Base-by-base conservation (phyloP, 2,888 invertebrate species). In the Bembecia ichneumoniformis region DNA sequence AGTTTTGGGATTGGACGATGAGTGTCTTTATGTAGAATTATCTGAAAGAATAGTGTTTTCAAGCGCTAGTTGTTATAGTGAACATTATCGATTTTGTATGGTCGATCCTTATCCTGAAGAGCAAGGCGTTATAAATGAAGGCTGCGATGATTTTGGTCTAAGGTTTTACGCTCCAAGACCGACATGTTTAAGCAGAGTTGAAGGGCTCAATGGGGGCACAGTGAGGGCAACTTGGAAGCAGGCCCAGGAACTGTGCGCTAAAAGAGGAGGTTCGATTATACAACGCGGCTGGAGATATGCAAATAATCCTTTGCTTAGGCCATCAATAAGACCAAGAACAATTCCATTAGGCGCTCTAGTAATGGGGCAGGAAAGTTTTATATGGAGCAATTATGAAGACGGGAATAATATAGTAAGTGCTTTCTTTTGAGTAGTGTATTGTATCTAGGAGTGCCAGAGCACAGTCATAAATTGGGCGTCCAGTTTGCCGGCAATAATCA, bases 231-330 rank as follows among this genome's bases (percentile, higher is more conserved):
- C 74, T 1, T 87, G 86, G 86, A 54, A 52, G 4, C 81, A 81
- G 52, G 72, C 84, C 0, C 63, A 68, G 46, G 67, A 74, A 3
- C 52, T 77, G 15, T 87, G 86, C 58, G 57, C 58, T 3, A 71
- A 65, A 28, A 62, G 63, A 49, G 72, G 71, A 1, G 80, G 76
- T 0, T 68, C 74, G 0, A 58, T 88, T 1, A 52, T 87, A 13
- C 77, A 78, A 36, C 71, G 67, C 28, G 88, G 87, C 0, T 88
- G 87, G 83, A 68, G 75, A 49, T 84, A 83, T 52, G 71, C 80
- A 0, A 87, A 83, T 51, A 66, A 72, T 53, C 73, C 71, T 1
- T 47, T 61, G 20, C 55, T 77, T 43, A 63, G 62, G 7, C 44
- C 15, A 44, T 11, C 17, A 28, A 28, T 28, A 28, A 28, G 7